Base-by-base conservation (phyloP, 2,797 vertebrate genomes). In the Takifugu rubripes region DNA sequence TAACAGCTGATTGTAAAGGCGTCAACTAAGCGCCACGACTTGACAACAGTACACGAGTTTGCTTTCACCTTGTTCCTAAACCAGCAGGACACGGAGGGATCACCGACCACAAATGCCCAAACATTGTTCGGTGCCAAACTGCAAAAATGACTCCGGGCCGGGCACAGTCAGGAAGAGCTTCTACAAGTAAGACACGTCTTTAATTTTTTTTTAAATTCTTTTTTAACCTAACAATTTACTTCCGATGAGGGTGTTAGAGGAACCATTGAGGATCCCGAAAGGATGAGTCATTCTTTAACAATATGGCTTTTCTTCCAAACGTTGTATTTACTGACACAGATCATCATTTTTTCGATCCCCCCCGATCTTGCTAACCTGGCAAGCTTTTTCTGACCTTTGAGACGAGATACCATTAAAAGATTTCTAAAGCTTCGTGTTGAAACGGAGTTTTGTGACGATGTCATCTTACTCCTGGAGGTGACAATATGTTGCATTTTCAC, bases 71-170 rank as follows among this genome's bases (percentile, higher is more conserved):
- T 87, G 82, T 80, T 78, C 54, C 58, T 61, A 72, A 36, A 40
- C 8, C n/a, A 17, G 15, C 14, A 21, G 57, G 42, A 57, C 57
- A 24, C 43, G 51, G 6, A 52, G 36, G 21, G 2, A 1, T 15
- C 25, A 57, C 5, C 3, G 26, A 4, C n/a, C 49, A 0, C 58
- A 74, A 26, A 90, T 90, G 91, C 89, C 89, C 0, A 91, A 90
- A 31, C 88, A 88, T 24, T 91, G 90, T 29, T 83, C 85, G 6
- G 90, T 87, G 1, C 89, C 82, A 0, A 83, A 82, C 57, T 92
- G 90, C 66, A 85, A 55, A 64, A 90, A 71, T 50, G 85, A 86
- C 5, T 86, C 87, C 0, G 84, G 84, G 1, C 77, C 49, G 49
- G 63, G 79, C 33, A 49, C 40, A 5, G 84, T 86, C 47, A 79